phyloP scores from a whole-genome alignment of 2,888 invertebrate species.

The Cataglyphis livida region DNA sequence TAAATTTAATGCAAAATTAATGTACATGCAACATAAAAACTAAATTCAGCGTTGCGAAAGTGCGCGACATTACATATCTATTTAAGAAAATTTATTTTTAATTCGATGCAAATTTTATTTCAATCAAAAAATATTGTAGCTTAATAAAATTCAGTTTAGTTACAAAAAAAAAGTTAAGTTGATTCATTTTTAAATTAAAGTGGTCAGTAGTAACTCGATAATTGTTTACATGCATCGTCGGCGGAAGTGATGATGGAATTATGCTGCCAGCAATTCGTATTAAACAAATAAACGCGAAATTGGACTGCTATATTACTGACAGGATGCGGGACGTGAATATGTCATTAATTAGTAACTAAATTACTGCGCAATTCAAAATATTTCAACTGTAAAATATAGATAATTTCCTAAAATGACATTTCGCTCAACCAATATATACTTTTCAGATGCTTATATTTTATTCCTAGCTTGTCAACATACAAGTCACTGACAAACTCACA shows the following conservation, averaged over 20 bases:
- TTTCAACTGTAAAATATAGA: slow-evolving; percentile 1
- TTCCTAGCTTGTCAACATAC: background rate
- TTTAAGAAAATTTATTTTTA: background rate
- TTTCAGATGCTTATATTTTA: background rate
- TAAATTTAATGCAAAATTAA: background rate
- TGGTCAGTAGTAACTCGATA: slow-evolving; percentile 9
- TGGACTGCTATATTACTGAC: background rate
- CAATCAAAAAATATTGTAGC: background rate
- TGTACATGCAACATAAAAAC: slow-evolving; percentile 2
- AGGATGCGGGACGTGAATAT: background rate
- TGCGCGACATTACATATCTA: background rate
- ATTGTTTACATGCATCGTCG: slow-evolving; percentile 29
- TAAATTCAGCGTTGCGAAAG: background rate
- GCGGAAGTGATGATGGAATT: slow-evolving; percentile 35
- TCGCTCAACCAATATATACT: slow-evolving; percentile 2
- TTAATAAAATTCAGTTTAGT: background rate
- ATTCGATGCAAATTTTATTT: background rate
- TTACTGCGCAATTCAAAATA: slow-evolving; percentile 1
- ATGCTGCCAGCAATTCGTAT: background rate
- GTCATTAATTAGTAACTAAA: slow-evolving; percentile 37
- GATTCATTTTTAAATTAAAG: slow-evolving; percentile 9
- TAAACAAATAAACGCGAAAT: slow-evolving; percentile 29
- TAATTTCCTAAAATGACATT: background rate
- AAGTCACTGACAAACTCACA: too few relatives aligned
- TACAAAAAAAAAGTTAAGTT: background rate